These are phyloP conservation scores for Synchiropus splendidus DNA, from an alignment of 2,113 vertebrate species.

Conservation along the genomic window DNA sequence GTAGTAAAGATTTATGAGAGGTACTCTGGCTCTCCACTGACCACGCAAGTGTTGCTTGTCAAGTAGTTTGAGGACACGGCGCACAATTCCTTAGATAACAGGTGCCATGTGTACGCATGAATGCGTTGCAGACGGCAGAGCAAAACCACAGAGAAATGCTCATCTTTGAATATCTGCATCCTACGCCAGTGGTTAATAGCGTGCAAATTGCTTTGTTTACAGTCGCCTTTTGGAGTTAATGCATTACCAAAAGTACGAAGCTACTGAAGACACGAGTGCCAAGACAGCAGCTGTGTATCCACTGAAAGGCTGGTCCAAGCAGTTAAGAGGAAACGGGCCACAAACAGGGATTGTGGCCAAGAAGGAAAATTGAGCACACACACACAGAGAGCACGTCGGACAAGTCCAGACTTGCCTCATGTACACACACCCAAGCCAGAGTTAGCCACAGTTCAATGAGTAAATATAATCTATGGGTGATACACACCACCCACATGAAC, in stretches of 20 bases:
- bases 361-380: conserved; percentile 53
- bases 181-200: not conserved
- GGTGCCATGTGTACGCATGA: conserved; percentile 30
- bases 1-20: conserved; percentile 50
- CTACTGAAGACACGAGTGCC: conserved; percentile 20
- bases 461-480: conserved; percentile 9
- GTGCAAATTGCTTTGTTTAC: conserved; percentile 6
- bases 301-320: conserved; percentile 30
- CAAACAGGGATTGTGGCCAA: conserved; percentile 54
- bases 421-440: conserved; percentile 34
- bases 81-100: conserved; percentile 26
- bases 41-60: conserved; percentile 17
- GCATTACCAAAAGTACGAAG: conserved; percentile 20
- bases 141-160: conserved; percentile 1
- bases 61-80: conserved; percentile 24
- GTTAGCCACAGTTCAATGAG: conserved; percentile 21
- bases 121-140: conserved; percentile 5
- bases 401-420: conserved; percentile 70
- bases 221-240: not conserved
- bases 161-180: conserved; percentile 2
- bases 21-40: conserved; percentile 20
- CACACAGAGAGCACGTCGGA: conserved; percentile 32
- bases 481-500: conserved; percentile 3
- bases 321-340: conserved; percentile 41
- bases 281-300: conserved; percentile 43